Base-by-base conservation (phyloP, 2,888 invertebrate species). In the Drosophila aldrichi region DNA sequence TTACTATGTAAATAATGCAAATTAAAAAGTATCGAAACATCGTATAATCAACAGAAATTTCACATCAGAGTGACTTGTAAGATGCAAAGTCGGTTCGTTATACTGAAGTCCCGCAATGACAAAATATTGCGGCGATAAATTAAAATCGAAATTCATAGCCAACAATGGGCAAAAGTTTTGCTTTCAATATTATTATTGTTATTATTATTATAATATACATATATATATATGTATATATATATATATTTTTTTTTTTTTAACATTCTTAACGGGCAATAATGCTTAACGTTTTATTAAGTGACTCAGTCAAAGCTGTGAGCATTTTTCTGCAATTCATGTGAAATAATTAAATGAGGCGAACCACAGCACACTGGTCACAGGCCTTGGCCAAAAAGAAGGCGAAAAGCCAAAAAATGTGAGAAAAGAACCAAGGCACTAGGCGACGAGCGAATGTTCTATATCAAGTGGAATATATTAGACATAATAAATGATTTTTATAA, bases 251-350 rank as follows among this genome's bases (percentile, higher is more conserved):
- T 32, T 16, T 14, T 14, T 61, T 22, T 36, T 36, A 41, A 56
- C 32, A 52, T 62, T 69, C 74, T 74, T 62, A 74, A 74, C 59
- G 62, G n/a, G 36, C 58, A 43, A 49, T 63, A 69, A 79, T 58
- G 60, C 70, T 61, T 70, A 74, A 71, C 70, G 65, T 69, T 71
- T 82, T 86, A 73, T 74, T 77, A 69, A 78, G 78, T 80, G 74
- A 81, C 70, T 84, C 58, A 70, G 65, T 74, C 54, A 60, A 68
- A 79, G 62, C 25, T 59, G 49, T 36, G 48, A 55, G 14, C 12
- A 18, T 43, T 40, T 81, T 84, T 76, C 16, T 81, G 84, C 84
- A 84, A 84, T 54, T 84, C 89, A 84, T 70, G 83, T 63, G 64
- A 88, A 86, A 77, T 88, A 84, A 84, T 84, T 81, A 88, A 87